These are phyloP conservation scores for Accipiter virgatus DNA, from an alignment of 2,113 vertebrate genomes.

Conservation along the genomic window DNA sequence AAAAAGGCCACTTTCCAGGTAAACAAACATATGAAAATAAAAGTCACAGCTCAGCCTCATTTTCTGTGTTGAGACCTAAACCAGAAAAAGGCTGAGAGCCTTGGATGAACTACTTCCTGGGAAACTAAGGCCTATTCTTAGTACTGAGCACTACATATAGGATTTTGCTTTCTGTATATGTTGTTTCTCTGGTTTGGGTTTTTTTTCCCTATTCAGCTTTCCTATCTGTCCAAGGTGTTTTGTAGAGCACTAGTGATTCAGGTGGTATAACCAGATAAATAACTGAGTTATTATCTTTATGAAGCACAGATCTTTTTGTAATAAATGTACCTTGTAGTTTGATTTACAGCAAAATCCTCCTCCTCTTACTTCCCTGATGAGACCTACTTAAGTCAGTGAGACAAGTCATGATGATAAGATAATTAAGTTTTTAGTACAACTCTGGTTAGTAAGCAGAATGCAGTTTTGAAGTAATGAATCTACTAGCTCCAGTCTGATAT, in stretches of 20 bases:
- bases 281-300: constrained; percentile 13
- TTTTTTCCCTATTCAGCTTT: background rate
- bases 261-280: background rate
- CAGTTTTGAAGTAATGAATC: constrained; percentile 17
- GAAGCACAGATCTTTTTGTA: constrained; percentile 26
- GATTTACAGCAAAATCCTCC: constrained; percentile 54
- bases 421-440: constrained; percentile 65
- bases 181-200: background rate
- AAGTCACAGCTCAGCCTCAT: background rate
- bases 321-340: constrained; percentile 41
- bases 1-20: background rate
- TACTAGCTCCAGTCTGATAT: background rate
- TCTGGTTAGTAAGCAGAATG: constrained; percentile 47
- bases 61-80: background rate
- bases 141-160: background rate
- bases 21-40: background rate
- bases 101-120: background rate
- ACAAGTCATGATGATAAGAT: constrained; percentile 59
- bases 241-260: background rate
- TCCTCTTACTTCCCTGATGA: constrained; percentile 36
- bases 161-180: background rate
- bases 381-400: constrained; percentile 53
- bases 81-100: background rate
- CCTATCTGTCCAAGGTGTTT: background rate
- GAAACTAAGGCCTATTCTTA: background rate